Evolutionary conservation across 1,140 invertebrate genomes (phyloP).

Genomic region (Anastrepha obliqua): DNA sequence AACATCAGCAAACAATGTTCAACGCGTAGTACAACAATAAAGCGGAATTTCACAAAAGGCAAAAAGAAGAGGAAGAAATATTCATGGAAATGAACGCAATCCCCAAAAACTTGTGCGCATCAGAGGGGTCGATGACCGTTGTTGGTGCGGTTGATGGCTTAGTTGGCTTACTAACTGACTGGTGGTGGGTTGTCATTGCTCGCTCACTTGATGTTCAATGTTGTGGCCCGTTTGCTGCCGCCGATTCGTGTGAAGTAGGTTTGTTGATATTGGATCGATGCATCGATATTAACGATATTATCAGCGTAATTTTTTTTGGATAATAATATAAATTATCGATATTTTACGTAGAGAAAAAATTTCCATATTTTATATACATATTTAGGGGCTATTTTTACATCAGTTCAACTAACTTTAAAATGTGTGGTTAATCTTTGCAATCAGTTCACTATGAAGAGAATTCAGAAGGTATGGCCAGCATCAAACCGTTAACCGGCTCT

Average conservation of each 20-base stretch:
- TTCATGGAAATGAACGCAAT: not conserved
- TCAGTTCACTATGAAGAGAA: too few species aligned
- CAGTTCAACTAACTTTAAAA: too few species aligned
- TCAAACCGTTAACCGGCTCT: too few species aligned
- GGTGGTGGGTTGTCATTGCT: not conserved
- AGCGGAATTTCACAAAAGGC: not conserved
- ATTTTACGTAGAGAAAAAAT: too few species aligned
- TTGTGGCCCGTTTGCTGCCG: not conserved
- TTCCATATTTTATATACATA: too few species aligned
- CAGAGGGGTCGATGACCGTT: not conserved
- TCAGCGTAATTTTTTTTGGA: too few species aligned
- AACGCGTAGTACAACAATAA: not conserved
- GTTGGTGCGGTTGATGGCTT: not conserved
- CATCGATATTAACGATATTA: too few species aligned
- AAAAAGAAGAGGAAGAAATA: conserved; percentile 4
- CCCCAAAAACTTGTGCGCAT: conserved; percentile 25
- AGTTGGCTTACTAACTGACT: not conserved
- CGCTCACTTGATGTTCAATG: not conserved
- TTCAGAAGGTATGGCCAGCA: too few species aligned
- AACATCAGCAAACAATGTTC: conserved; percentile 40
- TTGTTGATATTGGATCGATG: too few species aligned
- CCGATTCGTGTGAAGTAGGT: not conserved
- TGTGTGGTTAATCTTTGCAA: too few species aligned
- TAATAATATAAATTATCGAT: too few species aligned
- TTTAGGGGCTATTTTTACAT: too few species aligned